A percentile compares a stretch with the other conserved stretches of the same genome.
Conservation (phyloP, 35 echinoderm and acorn worm genomes). For the Diadema setosum region DNA sequence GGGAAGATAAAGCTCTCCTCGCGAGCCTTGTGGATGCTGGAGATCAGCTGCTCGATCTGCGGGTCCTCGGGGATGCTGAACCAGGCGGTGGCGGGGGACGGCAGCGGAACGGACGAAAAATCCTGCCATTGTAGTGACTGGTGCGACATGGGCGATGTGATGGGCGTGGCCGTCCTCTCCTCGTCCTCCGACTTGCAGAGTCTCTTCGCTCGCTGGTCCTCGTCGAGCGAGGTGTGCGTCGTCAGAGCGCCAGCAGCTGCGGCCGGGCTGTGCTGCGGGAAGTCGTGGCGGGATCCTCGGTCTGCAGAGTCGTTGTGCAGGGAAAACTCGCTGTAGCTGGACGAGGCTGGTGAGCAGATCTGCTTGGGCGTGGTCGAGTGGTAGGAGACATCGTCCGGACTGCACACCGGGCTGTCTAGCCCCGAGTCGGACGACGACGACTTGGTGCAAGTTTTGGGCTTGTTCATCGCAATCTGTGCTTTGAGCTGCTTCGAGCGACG, state of each 20-base stretch:
- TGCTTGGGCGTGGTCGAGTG: neutral
- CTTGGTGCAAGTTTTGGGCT: neutral
- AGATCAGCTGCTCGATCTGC: neutral
- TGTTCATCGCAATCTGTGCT: neutral
- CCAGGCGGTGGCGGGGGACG: neutral
- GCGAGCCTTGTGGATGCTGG: neutral
- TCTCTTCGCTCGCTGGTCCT: neutral
- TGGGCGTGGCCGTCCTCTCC: neutral
- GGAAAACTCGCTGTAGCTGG: neutral
- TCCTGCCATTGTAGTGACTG: neutral
- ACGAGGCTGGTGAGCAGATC: neutral
- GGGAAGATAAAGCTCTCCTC: neutral
- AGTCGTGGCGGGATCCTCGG: neutral
- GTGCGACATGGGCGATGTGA: neutral
- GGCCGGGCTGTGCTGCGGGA: neutral
- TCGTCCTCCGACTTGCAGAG: neutral
- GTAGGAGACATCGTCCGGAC: neutral
- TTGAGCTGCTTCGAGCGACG: slow-evolving; percentile 48
- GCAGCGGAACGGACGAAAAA: neutral
- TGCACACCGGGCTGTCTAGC: neutral
- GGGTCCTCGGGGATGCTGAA: neutral
- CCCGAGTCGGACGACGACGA: neutral
- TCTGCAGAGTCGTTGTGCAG: neutral
- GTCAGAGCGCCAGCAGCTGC: neutral
- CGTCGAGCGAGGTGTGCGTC: neutral